Evolutionary conservation across 2,797 vertebrate species (phyloP), one percentile per base, ranked within the genome.

Genomic region (Morus bassanus): DNA sequence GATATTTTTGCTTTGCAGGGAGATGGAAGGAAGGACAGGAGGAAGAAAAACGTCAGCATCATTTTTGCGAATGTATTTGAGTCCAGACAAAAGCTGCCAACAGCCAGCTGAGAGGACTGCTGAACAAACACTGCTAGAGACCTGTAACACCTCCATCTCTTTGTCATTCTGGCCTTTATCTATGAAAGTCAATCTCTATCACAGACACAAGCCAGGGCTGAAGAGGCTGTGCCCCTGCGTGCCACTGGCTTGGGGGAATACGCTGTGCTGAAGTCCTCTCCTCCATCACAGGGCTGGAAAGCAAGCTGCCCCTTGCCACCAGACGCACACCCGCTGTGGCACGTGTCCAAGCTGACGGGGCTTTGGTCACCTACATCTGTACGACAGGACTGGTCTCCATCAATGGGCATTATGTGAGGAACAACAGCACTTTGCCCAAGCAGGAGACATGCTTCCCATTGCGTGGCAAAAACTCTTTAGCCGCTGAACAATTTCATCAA

Each of bases 31-130:
- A 92, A 93, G 54, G 46, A 76, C 87, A 94, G 80, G 46, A 65
- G 31, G 54, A 50, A 93, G 45, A 94, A 96, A 95, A 95, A 51
- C 7, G 1, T 41, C 95, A 95, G 59, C 79, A 88, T 95, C 50
- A 30, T 91, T 96, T 96, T 56, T 91, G 68, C 63, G 95, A 97
- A 90, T 15, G 48, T 76, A 95, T 88, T 88, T 5, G 13, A 91
- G 93, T 25, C 43, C 61, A 87, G 65, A 86, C 69, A 94, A 94
- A 96, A 97, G 60, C 88, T 91, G 91, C 91, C 90, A 77, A 84
- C 28, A 87, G 85, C 57, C 74, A 97, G 92, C 89, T 81, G 56
- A 87, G 67, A 61, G 83, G 83, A 93, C 53, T 79, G 91, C 83
- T 94, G 88, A 92, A 87, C 59, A 94, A 93, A 94, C 61, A 41